These are phyloP conservation scores for Drosophila takahashii DNA, from an alignment of 1,140 invertebrate genomes.

Conservation along the genomic window DNA sequence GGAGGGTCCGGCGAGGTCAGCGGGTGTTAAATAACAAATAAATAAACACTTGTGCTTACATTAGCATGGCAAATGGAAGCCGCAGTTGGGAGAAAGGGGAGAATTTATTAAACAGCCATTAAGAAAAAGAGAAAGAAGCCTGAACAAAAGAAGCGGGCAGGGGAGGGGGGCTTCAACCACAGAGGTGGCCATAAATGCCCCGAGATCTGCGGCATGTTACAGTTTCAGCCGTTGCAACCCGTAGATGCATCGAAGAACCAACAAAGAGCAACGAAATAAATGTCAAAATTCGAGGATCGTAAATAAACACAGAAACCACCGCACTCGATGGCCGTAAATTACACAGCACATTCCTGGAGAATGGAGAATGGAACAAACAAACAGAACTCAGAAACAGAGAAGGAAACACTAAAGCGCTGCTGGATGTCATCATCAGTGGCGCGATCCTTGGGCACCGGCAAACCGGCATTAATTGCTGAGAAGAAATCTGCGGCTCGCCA, in stretches of 20 bases:
- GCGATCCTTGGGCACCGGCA: constrained; percentile 42
- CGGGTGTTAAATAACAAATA: constrained; percentile 83
- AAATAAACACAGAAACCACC: constrained; percentile 60
- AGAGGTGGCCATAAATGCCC: constrained; percentile 13
- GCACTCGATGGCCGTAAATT: constrained; percentile 56
- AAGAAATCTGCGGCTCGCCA: constrained; percentile 56
- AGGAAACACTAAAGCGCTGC: constrained; percentile 15
- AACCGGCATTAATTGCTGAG: constrained; percentile 62
- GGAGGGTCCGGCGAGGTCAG: constrained; percentile 28
- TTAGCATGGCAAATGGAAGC: constrained; percentile 53
- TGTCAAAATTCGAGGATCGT: constrained; percentile 72
- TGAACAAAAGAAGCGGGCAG: constrained; percentile 27
- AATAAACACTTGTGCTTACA: constrained; percentile 82
- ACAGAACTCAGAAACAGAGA: neutral
- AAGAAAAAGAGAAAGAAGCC: constrained; percentile 20
- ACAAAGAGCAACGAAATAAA: constrained; percentile 55
- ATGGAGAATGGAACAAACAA: constrained; percentile 1
- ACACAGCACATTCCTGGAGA: constrained; percentile 63
- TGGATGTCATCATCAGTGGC: constrained; percentile 72
- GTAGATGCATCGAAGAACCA: neutral
- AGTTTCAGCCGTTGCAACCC: constrained; percentile 37
- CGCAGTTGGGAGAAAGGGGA: constrained; percentile 5
- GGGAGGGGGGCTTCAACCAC: constrained; percentile 23
- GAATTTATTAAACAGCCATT: constrained; percentile 63
- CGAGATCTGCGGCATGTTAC: constrained; percentile 25